Conservation (phyloP, 2,888 invertebrate genomes). For the Trichacis sp. region DNA sequence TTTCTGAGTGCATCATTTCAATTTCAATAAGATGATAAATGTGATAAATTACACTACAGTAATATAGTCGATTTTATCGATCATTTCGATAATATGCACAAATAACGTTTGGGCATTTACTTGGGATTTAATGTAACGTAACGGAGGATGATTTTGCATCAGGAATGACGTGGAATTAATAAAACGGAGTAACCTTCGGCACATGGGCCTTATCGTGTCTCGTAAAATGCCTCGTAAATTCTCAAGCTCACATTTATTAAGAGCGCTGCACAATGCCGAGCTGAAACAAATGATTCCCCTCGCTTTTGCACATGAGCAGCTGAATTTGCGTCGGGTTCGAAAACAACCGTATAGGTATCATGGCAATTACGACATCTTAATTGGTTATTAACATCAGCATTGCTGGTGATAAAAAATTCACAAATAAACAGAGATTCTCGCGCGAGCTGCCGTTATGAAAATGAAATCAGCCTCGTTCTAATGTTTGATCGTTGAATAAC, state of each 20-base stretch:
- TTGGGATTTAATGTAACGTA: too few relatives aligned
- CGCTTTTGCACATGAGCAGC: slow-evolving; percentile 17
- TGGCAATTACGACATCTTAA: slow-evolving; percentile 44
- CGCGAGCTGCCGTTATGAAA: slow-evolving; percentile 36
- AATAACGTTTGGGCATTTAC: too few relatives aligned
- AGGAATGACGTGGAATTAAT: background rate
- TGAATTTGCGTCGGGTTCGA: slow-evolving; percentile 31
- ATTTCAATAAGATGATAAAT: slow-evolving; percentile 1
- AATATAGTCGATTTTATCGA: too few relatives aligned
- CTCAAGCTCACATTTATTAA: slow-evolving; percentile 9
- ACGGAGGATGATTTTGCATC: too few relatives aligned
- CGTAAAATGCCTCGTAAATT: slow-evolving; percentile 2
- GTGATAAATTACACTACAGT: too few relatives aligned
- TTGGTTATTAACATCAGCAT: slow-evolving; percentile 43
- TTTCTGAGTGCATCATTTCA: slow-evolving; percentile 12
- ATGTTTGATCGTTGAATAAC: slow-evolving; percentile 33
- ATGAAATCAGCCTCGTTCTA: slow-evolving; percentile 30
- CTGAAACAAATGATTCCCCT: slow-evolving; percentile 30
- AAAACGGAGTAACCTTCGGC: background rate
- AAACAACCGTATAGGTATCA: slow-evolving; percentile 30
- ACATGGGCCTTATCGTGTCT: background rate
- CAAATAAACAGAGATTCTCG: slow-evolving; percentile 42
- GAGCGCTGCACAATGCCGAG: slow-evolving; percentile 13
- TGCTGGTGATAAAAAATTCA: slow-evolving; percentile 37
- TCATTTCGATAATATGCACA: too few relatives aligned